Percentiles rank a stretch among this genome's conserved stretches.
phyloP scores from a whole-genome alignment of 2,888 invertebrate species.

The Meandrusa payeni region DNA sequence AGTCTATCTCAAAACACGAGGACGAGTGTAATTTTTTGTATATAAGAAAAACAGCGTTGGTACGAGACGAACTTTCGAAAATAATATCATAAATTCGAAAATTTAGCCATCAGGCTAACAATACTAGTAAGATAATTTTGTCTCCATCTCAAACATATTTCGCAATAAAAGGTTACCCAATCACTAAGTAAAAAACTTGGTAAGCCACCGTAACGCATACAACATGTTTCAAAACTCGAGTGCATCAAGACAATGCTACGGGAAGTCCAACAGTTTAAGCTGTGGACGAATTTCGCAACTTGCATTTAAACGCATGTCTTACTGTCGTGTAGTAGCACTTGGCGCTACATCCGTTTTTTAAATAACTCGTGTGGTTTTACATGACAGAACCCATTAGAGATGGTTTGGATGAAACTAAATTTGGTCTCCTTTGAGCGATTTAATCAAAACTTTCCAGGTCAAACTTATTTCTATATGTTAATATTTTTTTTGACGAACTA shows the following conservation, averaged over 20 bases:
- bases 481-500: no score
- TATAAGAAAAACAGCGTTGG: no score
- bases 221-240: slow-evolving; percentile 52
- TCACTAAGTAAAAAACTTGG: slow-evolving; percentile 39
- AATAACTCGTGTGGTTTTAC: slow-evolving; percentile 29
- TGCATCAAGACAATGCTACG: slow-evolving; percentile 62
- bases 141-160: neutral
- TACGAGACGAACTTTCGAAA: no score
- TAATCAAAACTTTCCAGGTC: no score
- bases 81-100: no score
- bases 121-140: neutral
- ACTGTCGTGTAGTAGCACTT: slow-evolving; percentile 30
- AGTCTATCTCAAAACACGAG: no score
- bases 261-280: slow-evolving; percentile 42
- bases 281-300: slow-evolving; percentile 54
- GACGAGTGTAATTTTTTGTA: no score
- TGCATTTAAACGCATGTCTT: slow-evolving; percentile 33
- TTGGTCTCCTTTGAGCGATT: no score
- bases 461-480: no score
- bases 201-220: slow-evolving; percentile 50
- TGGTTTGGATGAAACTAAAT: no score
- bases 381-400: no score
- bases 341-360: slow-evolving; percentile 42
- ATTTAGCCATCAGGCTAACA: no score
- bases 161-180: slow-evolving; percentile 13